These are phyloP conservation scores for Abramis brama DNA, from an alignment of 2,113 vertebrate genomes.

Conservation along the genomic window DNA sequence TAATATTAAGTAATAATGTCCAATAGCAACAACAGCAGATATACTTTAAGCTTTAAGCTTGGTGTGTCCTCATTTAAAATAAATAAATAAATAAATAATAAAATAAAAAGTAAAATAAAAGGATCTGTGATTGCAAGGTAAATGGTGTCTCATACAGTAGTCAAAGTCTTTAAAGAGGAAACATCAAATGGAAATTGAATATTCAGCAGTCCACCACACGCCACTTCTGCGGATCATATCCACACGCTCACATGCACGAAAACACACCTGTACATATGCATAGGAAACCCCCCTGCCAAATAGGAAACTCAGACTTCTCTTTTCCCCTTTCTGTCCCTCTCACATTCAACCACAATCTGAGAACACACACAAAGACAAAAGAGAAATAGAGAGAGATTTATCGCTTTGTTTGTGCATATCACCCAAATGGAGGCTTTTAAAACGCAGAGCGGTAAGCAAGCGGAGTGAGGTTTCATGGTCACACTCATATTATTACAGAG, in stretches of 20 bases:
- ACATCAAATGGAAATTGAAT: not conserved
- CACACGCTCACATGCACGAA: not conserved
- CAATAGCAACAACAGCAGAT: not conserved
- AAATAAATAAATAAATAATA: not conserved
- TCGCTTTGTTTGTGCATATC: conserved; percentile 47
- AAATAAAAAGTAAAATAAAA: not conserved
- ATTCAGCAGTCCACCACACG: conserved; percentile 2
- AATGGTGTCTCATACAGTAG: not conserved
- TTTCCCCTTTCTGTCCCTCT: not conserved
- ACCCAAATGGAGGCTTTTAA: conserved; percentile 39
- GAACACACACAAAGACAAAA: conserved; percentile 34
- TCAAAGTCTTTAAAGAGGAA: not conserved
- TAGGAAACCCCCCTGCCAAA: not conserved
- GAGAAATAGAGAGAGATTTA: conserved; percentile 43
- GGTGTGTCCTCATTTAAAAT: no score
- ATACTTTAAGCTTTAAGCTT: no score
- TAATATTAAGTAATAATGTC: not conserved
- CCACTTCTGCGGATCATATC: not conserved
- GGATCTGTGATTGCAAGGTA: not conserved
- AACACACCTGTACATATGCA: conserved; percentile 27
- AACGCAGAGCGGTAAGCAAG: conserved; percentile 31
- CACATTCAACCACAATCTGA: conserved; percentile 17
- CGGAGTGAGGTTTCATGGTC: conserved; percentile 42
- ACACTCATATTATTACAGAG: conserved; percentile 50
- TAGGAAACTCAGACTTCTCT: conserved; percentile 22